Percentiles rank a stretch among this genome's conserved stretches.
Conservation (phyloP, 2,888 invertebrate genomes). For the Schizaphis graminum region DNA sequence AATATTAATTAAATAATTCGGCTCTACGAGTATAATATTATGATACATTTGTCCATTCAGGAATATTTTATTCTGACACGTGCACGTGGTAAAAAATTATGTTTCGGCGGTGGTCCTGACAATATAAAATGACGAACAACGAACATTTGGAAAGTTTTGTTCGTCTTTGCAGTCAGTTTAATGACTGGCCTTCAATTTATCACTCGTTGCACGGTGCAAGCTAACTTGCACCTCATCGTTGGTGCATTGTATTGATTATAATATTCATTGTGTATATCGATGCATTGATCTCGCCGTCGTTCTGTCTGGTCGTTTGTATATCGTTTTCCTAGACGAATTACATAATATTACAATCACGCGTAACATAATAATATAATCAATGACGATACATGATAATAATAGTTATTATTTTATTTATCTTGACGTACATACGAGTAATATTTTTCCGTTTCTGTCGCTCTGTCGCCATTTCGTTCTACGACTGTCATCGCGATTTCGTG, state of each 20-base stretch:
- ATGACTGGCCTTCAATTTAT: background rate
- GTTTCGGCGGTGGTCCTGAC: background rate
- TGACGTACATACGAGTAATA: background rate
- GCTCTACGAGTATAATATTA: too few species aligned
- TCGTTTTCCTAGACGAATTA: background rate
- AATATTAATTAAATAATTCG: background rate
- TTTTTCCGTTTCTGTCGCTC: too few species aligned
- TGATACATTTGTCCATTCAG: background rate
- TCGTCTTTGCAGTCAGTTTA: background rate
- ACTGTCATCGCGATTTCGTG: background rate
- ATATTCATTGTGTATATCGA: background rate
- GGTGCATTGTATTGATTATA: background rate
- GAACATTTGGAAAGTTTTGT: background rate
- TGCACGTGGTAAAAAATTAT: background rate
- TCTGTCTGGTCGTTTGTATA: background rate
- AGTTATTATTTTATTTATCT: background rate
- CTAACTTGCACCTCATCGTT: background rate
- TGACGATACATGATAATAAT: background rate
- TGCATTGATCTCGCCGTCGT: background rate
- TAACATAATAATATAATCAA: background rate
- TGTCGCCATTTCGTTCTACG: background rate
- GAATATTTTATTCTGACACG: background rate
- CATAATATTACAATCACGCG: too few species aligned
- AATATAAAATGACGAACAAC: too few species aligned
- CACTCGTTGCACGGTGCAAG: background rate